phyloP scores from a whole-genome alignment of 2,797 vertebrate genomes.

The Neomorphus geoffroyi region DNA sequence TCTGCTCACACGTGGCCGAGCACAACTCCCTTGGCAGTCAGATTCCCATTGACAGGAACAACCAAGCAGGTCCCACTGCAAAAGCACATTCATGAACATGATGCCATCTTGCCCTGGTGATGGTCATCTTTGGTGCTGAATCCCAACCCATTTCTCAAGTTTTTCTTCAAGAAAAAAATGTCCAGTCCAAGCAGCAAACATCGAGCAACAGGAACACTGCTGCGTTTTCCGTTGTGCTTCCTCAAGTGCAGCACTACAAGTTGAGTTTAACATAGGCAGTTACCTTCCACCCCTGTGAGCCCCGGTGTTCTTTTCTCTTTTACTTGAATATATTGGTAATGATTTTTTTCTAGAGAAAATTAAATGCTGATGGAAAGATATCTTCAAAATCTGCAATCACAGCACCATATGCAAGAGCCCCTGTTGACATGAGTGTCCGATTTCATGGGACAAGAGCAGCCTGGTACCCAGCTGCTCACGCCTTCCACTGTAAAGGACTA shows the following conservation, averaged over 20 bases:
- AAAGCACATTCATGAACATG: background rate
- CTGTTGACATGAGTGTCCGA: rapidly evolving
- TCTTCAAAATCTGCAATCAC: background rate
- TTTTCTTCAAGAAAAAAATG: background rate
- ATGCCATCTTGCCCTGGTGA: background rate
- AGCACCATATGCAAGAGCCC: background rate
- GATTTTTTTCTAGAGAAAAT: background rate
- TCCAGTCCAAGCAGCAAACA: background rate
- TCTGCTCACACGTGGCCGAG: rapidly evolving
- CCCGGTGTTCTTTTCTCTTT: background rate
- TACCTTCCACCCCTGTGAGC: background rate
- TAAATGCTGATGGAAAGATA: background rate
- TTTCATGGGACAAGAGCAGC: background rate
- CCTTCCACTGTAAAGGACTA: background rate
- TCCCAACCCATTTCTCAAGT: background rate
- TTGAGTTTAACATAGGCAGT: background rate
- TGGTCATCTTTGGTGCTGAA: background rate
- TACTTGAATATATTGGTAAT: background rate
- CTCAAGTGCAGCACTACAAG: background rate
- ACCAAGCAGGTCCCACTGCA: background rate
- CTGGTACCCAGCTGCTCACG: background rate
- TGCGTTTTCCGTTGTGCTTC: background rate
- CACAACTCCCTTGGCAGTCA: rapidly evolving
- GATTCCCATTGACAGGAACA: background rate
- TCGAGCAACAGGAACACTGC: background rate